Conservation (phyloP, 2,113 vertebrate species). For the Mola mola region DNA sequence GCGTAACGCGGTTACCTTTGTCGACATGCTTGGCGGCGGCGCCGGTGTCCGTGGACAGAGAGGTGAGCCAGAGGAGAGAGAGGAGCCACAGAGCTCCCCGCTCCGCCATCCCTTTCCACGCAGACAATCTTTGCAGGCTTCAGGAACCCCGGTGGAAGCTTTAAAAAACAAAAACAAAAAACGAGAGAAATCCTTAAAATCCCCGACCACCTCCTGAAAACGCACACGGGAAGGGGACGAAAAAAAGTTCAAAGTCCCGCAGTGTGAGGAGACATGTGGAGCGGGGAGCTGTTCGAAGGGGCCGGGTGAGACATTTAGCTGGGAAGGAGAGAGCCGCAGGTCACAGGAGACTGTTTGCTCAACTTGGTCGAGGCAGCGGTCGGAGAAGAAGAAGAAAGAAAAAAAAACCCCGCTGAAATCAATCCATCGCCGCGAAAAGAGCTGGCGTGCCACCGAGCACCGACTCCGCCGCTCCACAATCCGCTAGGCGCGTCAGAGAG, state of each 20-base stretch:
- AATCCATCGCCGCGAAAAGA: conserved; percentile 77
- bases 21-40: conserved; percentile 76
- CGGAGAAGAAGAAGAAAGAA: conserved; percentile 36
- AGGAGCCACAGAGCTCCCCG: conserved; percentile 84
- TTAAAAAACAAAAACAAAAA: conserved; percentile 8
- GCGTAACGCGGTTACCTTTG: conserved; percentile 78
- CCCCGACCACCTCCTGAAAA: conserved; percentile 53
- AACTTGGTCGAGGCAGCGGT: conserved; percentile 77
- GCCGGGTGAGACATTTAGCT: conserved; percentile 77
- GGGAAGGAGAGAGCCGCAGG: conserved; percentile 62
- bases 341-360: conserved; percentile 70
- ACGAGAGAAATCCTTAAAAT: conserved; percentile 57
- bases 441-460: conserved; percentile 12
- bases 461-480: conserved; percentile 16
- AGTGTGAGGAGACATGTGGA: conserved; percentile 69
- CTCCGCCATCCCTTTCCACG: conserved; percentile 86
- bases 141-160: conserved; percentile 59
- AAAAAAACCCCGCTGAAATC: conserved; percentile 63
- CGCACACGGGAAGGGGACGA: conserved; percentile 7
- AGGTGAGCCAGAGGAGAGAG: conserved; percentile 83
- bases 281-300: conserved; percentile 72
- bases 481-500: conserved; percentile 28
- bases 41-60: conserved; percentile 67
- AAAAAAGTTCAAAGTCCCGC: conserved; percentile 75
- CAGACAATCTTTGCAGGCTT: conserved; percentile 75